Evolutionary conservation across 2,888 invertebrate genomes (phyloP), one percentile per base, ranked within the genome.

Genomic region (Lasius fuliginosus): DNA sequence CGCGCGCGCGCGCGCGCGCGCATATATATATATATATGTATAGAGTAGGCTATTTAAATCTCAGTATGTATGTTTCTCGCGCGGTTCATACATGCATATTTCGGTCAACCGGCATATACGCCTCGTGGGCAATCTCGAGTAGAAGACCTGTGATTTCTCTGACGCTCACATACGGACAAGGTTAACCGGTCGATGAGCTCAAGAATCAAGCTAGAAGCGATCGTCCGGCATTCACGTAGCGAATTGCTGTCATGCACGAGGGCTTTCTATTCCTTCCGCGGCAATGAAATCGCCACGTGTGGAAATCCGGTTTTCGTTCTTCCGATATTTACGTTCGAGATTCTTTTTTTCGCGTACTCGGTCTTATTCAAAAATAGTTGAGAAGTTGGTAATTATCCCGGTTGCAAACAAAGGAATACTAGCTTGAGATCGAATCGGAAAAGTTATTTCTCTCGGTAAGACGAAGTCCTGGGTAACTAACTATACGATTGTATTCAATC

Each of bases 131-230:
- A 42, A 60, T 79, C 33, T 71, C 56, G 36, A n/a, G 30, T 53
- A 71, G 33, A 18, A 79, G 36, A 33, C 69, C 60, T 53, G 49
- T 53, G 68, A 40, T 77, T 86, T 82, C 77, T 3, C n/a, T 23
- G 67, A 62, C 58, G 56, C 62, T 56, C 64, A 53, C 71, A 27
- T 58, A 69, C 82, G 82, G 77, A 69, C 90, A 88, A 90, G 90
- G 91, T 86, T 86, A 89, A 86, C 89, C 86, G 90, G 87, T 89
- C 89, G 87, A 85, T 88, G 91, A 90, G 89, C 90, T 86, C 89
- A 77, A 76, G 62, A 58, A 49, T 77, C 77, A 77, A 82, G 77
- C 77, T 83, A 33, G 73, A 81, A 79, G 76, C 77, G 67, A 85
- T 79, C 33, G 74, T 58, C 33, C 60, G 27, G 60, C 42, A 67